Percentiles rank a stretch among this genome's conserved stretches.
Evolutionary conservation across 1,140 invertebrate genomes (phyloP).

Genomic region (Coenobita brevimanus): DNA sequence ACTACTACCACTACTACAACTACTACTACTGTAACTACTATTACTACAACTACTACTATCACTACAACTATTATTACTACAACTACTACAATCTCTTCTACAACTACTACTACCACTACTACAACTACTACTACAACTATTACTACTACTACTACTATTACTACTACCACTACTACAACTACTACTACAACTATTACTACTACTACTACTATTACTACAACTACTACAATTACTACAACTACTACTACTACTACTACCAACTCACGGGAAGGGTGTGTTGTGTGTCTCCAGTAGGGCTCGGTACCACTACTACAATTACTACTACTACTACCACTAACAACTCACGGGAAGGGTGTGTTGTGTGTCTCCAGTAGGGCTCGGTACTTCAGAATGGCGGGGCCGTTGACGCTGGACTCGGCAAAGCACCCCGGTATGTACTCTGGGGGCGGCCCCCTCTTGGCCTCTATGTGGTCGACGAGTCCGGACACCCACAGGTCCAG

Average conservation of each 20-base stretch:
- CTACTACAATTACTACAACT: too few species aligned
- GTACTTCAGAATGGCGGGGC: slow-evolving; percentile 94
- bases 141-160: too few species aligned
- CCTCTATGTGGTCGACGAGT: slow-evolving; percentile 84
- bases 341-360: slow-evolving; percentile 95
- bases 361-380: slow-evolving; percentile 90
- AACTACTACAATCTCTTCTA: too few species aligned
- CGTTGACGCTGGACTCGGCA: slow-evolving; percentile 80
- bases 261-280: slow-evolving; percentile 95
- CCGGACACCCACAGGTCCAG: slow-evolving; percentile 92
- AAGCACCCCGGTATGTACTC: slow-evolving; percentile 90
- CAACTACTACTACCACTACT: too few species aligned
- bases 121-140: too few species aligned
- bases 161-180: too few species aligned
- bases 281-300: slow-evolving; percentile 90
- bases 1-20: too few species aligned
- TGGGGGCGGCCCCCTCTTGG: slow-evolving; percentile 81
- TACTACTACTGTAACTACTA: too few species aligned
- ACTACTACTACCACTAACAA: slow-evolving; percentile 49
- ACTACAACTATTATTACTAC: too few species aligned
- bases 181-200: too few species aligned
- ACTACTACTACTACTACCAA: slow-evolving; percentile 48
- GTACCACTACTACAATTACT: slow-evolving; percentile 48
- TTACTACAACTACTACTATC: too few species aligned
- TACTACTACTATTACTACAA: too few species aligned